Percentiles rank a stretch among this genome's conserved stretches.
These are phyloP conservation scores for Entomyzon cyanotis DNA, from an alignment of 2,113 vertebrate species.

Conservation along the genomic window DNA sequence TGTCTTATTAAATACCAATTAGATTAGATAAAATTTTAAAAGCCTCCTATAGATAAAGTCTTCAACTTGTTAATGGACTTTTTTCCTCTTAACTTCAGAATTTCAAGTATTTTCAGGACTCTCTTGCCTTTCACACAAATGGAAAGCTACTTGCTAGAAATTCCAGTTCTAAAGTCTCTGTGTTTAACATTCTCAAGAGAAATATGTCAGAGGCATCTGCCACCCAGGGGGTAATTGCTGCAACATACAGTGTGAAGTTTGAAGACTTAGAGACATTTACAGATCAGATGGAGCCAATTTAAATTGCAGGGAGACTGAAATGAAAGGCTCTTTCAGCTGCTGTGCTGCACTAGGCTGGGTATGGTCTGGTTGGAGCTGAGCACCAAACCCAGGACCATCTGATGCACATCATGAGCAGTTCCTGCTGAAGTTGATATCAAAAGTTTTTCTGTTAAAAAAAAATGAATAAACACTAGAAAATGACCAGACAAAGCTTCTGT, in stretches of 20 bases:
- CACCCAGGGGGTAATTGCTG: background rate
- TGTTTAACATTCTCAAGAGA: background rate
- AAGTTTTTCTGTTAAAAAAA: background rate
- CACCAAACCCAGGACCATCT: background rate
- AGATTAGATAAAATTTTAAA: conserved; percentile 32
- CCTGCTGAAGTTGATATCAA: background rate
- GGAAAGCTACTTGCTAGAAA: background rate
- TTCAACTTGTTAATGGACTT: conserved; percentile 49
- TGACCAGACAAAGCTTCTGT: background rate
- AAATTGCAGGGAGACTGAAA: background rate
- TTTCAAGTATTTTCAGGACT: conserved; percentile 1
- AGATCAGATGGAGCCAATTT: background rate
- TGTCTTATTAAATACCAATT: conserved; percentile 40
- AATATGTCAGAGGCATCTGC: background rate
- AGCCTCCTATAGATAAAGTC: conserved; percentile 37
- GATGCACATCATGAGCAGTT: background rate
- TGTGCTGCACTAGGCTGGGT: background rate
- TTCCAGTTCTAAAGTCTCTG: background rate
- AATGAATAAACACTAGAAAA: background rate
- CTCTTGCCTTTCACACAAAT: background rate
- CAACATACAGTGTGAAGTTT: background rate
- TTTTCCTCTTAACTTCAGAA: conserved; percentile 30
- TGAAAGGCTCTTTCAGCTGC: background rate
- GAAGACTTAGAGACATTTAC: background rate
- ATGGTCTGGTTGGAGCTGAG: background rate